phyloP scores from a whole-genome alignment of 2,888 invertebrate species.

The Leistus spinibarbis region DNA sequence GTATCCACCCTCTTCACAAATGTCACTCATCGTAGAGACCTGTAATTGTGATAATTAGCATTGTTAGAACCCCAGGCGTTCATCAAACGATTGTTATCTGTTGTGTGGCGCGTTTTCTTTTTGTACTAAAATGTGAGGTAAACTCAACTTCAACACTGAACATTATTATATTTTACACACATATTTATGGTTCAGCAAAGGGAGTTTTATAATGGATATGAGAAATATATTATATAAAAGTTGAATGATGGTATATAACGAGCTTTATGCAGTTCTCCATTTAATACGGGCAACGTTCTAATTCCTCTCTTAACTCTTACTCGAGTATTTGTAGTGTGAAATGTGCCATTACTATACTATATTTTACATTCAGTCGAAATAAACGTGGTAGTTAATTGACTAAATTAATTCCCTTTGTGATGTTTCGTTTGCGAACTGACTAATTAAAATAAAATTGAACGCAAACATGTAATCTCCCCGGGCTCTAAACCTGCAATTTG shows the following conservation, averaged over 20 bases:
- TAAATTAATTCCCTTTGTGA: conserved; percentile 50
- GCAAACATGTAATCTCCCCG: conserved; percentile 31
- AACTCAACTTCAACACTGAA: too few relatives aligned
- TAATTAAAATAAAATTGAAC: conserved; percentile 36
- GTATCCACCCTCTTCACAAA: conserved; percentile 7
- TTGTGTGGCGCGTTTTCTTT: background rate
- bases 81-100: background rate
- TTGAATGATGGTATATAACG: too few relatives aligned
- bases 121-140: background rate
- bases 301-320: background rate
- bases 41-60: conserved; percentile 34
- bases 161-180: too few relatives aligned
- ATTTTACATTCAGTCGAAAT: conserved; percentile 45
- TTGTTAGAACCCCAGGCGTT: conserved; percentile 6
- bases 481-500: conserved; percentile 22
- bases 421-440: conserved; percentile 36
- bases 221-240: too few relatives aligned
- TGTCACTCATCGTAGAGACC: conserved; percentile 29
- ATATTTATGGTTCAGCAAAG: too few relatives aligned
- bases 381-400: conserved; percentile 50
- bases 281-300: background rate
- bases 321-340: background rate
- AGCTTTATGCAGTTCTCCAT: background rate
- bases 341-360: background rate
- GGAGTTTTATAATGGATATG: too few relatives aligned